Evolutionary conservation across 2,113 vertebrate species (phyloP).

Genomic region (Syngnathus typhle): DNA sequence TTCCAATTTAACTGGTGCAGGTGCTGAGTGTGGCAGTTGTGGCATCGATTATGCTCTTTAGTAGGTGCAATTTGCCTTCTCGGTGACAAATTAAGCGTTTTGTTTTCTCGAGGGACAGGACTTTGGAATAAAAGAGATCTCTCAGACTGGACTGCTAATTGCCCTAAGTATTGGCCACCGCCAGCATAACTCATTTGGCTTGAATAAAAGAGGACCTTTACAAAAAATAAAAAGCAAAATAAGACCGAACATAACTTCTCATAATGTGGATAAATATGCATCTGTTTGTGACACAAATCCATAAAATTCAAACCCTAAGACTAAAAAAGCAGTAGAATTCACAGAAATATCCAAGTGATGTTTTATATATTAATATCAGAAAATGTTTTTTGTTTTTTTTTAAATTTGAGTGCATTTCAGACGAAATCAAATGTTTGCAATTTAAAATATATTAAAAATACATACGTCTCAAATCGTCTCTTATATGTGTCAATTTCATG

Average conservation of each 20-base stretch:
- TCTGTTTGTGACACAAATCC: not conserved
- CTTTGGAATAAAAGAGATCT: constrained; percentile 17
- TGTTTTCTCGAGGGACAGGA: constrained; percentile 7
- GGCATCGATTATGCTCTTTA: constrained; percentile 17
- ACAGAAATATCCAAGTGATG: too few species aligned
- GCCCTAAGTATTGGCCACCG: not conserved
- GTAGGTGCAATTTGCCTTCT: constrained; percentile 16
- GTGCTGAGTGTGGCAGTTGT: constrained; percentile 40
- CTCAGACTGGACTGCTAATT: constrained; percentile 8
- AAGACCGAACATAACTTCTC: constrained; percentile 1
- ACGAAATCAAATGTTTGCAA: too few species aligned
- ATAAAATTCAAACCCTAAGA: too few species aligned
- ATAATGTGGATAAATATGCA: constrained; percentile 13
- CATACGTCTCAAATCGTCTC: too few species aligned
- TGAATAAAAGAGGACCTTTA: constrained; percentile 11
- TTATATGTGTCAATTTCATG: too few species aligned
- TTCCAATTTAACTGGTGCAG: constrained; percentile 50
- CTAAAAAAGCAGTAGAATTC: too few species aligned
- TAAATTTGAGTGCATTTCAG: too few species aligned
- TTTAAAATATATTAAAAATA: too few species aligned
- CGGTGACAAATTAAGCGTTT: constrained; percentile 11
- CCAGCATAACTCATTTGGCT: constrained; percentile 14
- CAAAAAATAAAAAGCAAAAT: constrained; percentile 16
- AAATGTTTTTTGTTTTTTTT: too few species aligned
- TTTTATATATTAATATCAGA: too few species aligned